Base-by-base conservation (phyloP, 2,888 invertebrate species). In the Tryphoninae sp. region DNA sequence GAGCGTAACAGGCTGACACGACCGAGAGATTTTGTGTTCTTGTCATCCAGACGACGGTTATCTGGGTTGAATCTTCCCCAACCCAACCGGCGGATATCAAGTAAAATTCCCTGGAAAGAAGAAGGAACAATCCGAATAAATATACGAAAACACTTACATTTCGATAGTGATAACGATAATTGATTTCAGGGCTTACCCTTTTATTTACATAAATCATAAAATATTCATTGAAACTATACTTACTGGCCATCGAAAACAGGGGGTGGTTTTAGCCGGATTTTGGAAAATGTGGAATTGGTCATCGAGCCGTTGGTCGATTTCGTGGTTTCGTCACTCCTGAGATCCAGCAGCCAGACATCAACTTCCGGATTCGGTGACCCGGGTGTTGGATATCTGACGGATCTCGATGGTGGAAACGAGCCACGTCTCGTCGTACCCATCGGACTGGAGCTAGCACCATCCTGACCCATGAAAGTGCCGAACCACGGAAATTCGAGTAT, bases 11-110 rank as follows among this genome's bases (percentile, higher is more conserved):
- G 83, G 97, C 95, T 84, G 97, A 96, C 87, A 98, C 95, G 82
- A 98, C 95, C 87, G 97, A 97, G 85, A 97, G 94, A 92, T 98
- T 98, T 93, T 99, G 98, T 61, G 96, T 96, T 87, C 99, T 94
- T 92, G 97, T 97, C 95, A 98, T 96, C 97, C 98, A 99, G 77
- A 98, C 96, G 68, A 97, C 96, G 69, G 96, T 95, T 85, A 98
- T 94, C 91, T 96, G 95, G 83, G 94, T 94, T 92, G 96, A 96
- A 88, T 94, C 94, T 89, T 95, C 94, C 88, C 96, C 95, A 88
- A 97, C 95, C 98, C 98, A 98, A 84, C 96, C 95, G 81, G 97
- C 97, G 87, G 97, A 96, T 91, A 97, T 97, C 91, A 98, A 93
- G 93, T 98, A 98, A 93, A 96, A 96, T 90, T 98, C 98, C 92